A percentile compares a stretch with the other conserved stretches of the same genome.
These are phyloP conservation scores for Scyliorhinus canicula DNA, from an alignment of 2,797 vertebrate genomes.

Conservation along the genomic window DNA sequence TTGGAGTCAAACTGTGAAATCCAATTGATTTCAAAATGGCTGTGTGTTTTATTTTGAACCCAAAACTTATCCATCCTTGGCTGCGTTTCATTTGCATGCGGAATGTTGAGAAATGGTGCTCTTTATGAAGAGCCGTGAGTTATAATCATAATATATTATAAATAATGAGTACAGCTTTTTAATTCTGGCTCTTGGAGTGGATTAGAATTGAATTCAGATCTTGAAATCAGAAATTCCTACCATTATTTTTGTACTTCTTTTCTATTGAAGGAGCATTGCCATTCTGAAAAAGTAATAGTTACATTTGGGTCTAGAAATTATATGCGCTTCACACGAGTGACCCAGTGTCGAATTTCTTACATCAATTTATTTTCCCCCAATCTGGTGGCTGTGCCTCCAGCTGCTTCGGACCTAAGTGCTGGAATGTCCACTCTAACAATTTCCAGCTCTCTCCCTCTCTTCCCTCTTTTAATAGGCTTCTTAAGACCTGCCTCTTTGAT, in stretches of 20 bases:
- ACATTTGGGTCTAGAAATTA: too few relatives aligned
- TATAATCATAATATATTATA: not conserved
- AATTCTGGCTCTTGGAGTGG: not conserved
- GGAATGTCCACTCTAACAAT: not conserved
- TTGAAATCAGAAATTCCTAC: not conserved
- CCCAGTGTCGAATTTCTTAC: not conserved
- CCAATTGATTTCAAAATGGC: constrained; percentile 15
- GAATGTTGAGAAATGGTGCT: not conserved
- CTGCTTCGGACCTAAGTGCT: not conserved
- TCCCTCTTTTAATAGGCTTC: not conserved
- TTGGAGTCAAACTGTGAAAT: not conserved
- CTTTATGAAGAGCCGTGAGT: not conserved
- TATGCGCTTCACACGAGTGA: not conserved
- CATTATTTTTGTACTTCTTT: not conserved
- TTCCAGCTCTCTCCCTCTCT: not conserved
- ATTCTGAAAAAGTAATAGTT: not conserved
- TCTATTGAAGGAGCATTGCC: not conserved
- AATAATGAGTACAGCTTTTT: too few relatives aligned
- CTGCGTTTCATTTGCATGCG: not conserved
- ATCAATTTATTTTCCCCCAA: not conserved
- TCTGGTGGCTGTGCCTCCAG: not conserved
- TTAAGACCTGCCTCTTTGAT: not conserved
- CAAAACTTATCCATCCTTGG: not conserved
- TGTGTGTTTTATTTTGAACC: not conserved
- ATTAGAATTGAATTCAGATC: not conserved